These are phyloP conservation scores for Tachina grossa DNA, from an alignment of 2,888 invertebrate species.

Conservation along the genomic window DNA sequence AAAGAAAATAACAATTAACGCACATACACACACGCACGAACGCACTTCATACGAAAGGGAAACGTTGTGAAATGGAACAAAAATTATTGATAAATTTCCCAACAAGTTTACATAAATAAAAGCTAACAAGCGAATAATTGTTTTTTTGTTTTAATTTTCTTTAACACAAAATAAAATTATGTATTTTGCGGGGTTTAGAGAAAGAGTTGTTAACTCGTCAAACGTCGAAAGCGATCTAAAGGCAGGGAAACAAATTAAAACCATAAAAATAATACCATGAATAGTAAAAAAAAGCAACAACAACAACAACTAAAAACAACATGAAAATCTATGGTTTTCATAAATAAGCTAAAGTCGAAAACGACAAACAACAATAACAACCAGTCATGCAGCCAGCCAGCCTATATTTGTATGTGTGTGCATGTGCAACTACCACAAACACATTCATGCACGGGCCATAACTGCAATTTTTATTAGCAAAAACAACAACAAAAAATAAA, in stretches of 20 bases:
- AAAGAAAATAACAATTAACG: constrained; percentile 13
- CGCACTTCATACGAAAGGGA: background rate
- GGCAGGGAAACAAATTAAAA: constrained; percentile 60
- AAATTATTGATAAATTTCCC: constrained; percentile 40
- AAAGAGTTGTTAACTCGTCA: constrained; percentile 63
- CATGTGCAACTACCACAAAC: background rate
- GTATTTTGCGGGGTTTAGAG: background rate
- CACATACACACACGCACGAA: background rate
- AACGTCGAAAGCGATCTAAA: constrained; percentile 70
- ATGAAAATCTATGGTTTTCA: constrained; percentile 61
- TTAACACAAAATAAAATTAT: background rate
- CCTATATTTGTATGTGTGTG: constrained; percentile 11
- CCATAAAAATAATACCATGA: constrained; percentile 55
- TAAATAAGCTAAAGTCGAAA: constrained; percentile 17
- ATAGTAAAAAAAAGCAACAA: constrained; percentile 17
- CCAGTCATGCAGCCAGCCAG: constrained; percentile 29
- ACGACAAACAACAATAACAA: constrained; percentile 38
- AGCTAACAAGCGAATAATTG: constrained; percentile 3
- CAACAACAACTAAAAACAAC: constrained; percentile 19
- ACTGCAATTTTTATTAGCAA: constrained; percentile 45
- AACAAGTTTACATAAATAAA: constrained; percentile 6
- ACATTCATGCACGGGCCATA: background rate
- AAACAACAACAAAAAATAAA: background rate
- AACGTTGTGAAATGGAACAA: constrained; percentile 44
- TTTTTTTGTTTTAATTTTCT: constrained; percentile 7